phyloP scores from a whole-genome alignment of 2,797 vertebrate species.

The Rachycentron canadum region DNA sequence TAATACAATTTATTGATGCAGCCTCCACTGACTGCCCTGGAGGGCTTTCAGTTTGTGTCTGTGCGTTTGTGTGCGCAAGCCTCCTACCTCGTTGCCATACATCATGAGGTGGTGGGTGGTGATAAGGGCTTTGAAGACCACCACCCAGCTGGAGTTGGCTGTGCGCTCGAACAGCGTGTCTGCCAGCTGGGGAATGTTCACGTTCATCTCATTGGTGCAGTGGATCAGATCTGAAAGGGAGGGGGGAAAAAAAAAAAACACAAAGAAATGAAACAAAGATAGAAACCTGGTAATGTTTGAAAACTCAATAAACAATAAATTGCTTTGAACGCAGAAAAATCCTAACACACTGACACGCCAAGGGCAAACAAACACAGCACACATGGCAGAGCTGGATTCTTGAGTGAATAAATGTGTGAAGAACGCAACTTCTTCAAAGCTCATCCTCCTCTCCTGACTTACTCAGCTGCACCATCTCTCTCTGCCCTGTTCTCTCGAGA shows the following conservation, averaged over 20 bases:
- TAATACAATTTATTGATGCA: slow-evolving; percentile 37
- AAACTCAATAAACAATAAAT: slow-evolving; percentile 5
- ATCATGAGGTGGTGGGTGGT: slow-evolving; percentile 97
- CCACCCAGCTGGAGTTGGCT: slow-evolving; percentile 94
- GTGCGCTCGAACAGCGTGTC: slow-evolving; percentile 92
- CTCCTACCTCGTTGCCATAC: slow-evolving; percentile 94
- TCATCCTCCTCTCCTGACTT: neutral
- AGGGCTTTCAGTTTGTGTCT: slow-evolving; percentile 9
- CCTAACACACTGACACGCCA: neutral
- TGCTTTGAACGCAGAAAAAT: slow-evolving; percentile 33
- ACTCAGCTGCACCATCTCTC: neutral
- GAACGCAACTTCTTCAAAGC: slow-evolving; percentile 1
- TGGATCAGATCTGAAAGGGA: slow-evolving; percentile 93
- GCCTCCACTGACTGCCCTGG: slow-evolving; percentile 8
- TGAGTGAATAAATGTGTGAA: slow-evolving; percentile 18
- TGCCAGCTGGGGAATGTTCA: slow-evolving; percentile 92
- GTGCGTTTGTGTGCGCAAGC: neutral
- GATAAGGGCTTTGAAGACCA: slow-evolving; percentile 97
- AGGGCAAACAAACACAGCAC: slow-evolving; percentile 23
- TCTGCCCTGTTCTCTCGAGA: neutral
- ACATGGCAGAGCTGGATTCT: neutral
- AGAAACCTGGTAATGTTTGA: slow-evolving; percentile 28
- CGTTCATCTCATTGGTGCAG: slow-evolving; percentile 96
- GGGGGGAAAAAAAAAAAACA: neutral
- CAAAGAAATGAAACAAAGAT: slow-evolving; percentile 13